Evolutionary conservation across 2,797 vertebrate species (phyloP).

Genomic region (Pangasius djambal): DNA sequence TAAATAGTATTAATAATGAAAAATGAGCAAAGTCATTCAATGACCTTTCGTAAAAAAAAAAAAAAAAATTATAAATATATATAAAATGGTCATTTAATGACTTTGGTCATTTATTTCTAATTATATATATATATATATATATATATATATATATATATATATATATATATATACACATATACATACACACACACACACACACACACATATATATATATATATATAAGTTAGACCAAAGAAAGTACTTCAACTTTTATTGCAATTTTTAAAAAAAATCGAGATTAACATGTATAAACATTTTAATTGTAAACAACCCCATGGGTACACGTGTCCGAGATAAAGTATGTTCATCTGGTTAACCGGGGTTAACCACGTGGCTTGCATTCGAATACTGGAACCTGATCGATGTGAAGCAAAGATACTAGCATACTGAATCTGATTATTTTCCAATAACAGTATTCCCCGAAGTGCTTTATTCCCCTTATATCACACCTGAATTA

Average conservation of each 20-base stretch:
- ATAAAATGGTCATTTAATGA: too few relatives aligned
- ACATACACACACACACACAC: too few relatives aligned
- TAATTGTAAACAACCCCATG: background rate
- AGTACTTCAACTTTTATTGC: background rate
- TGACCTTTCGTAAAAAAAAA: too few relatives aligned
- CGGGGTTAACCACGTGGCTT: background rate
- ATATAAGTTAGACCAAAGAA: background rate
- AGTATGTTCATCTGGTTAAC: too few relatives aligned
- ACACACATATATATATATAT: background rate
- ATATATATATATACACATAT: too few relatives aligned
- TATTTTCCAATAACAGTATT: background rate
- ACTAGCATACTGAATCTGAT: background rate
- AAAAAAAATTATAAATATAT: too few relatives aligned
- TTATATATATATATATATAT: too few relatives aligned
- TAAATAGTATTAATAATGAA: background rate
- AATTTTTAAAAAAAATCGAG: too few relatives aligned
- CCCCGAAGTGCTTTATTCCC: background rate
- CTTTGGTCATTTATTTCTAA: too few relatives aligned
- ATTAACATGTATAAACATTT: too few relatives aligned
- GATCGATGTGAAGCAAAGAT: background rate
- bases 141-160: too few relatives aligned
- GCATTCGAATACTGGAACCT: background rate
- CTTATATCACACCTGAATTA: too few relatives aligned
- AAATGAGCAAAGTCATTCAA: background rate
- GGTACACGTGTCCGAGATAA: background rate